Evolutionary conservation across 2,797 vertebrate genomes (phyloP).

Genomic region (Ibycter americanus): DNA sequence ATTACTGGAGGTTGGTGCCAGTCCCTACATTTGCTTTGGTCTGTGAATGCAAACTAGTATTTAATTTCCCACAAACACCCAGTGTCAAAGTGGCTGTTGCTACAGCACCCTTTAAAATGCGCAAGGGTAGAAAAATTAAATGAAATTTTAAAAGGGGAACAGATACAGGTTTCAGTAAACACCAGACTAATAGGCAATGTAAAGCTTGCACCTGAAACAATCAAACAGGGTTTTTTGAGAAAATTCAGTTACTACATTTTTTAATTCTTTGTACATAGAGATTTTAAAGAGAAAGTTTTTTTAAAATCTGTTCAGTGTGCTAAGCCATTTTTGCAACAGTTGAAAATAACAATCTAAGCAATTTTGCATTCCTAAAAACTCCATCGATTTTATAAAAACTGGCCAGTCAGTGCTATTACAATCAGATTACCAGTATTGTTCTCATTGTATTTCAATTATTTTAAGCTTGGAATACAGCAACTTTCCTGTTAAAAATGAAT

Average conservation of each 20-base stretch:
- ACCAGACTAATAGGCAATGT: neutral
- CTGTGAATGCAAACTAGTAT: neutral
- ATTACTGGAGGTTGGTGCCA: neutral
- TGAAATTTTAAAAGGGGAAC: neutral
- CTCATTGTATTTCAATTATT: slow-evolving; percentile 31
- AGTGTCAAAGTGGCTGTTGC: neutral
- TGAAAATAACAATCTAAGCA: slow-evolving; percentile 15
- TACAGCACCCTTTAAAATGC: neutral
- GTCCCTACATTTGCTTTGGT: slow-evolving; percentile 9
- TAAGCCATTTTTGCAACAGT: neutral
- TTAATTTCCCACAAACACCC: neutral
- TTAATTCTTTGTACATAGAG: neutral
- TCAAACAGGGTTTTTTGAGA: neutral
- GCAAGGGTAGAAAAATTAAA: neutral
- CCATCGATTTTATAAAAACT: slow-evolving; percentile 29
- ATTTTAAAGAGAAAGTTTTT: neutral
- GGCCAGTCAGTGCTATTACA: neutral
- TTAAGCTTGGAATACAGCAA: neutral
- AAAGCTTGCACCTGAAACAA: neutral
- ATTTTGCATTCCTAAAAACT: slow-evolving; percentile 11
- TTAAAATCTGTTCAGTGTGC: neutral
- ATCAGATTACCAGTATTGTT: neutral
- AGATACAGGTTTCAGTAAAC: neutral
- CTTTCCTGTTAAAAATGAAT: slow-evolving; percentile 16
- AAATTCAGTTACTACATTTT: neutral